Conservation (phyloP, 2,113 vertebrate species). For the Aptenodytes patagonicus region DNA sequence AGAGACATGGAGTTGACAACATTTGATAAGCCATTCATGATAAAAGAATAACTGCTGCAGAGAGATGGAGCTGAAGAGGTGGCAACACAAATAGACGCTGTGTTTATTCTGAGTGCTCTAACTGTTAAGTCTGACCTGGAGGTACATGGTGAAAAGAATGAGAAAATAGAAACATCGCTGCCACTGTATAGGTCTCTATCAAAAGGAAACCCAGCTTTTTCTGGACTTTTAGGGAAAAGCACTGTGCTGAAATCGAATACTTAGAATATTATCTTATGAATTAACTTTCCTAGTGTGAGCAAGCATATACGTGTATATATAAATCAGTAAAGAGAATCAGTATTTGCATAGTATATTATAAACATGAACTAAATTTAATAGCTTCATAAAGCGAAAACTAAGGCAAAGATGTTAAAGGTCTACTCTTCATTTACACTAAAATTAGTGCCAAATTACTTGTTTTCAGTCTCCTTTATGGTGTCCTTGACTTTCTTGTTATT, state of each 20-base stretch:
- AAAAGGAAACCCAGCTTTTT: neutral
- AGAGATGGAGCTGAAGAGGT: neutral
- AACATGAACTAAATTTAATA: neutral
- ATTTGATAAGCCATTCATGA: constrained; percentile 27
- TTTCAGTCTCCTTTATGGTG: neutral
- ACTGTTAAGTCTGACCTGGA: neutral
- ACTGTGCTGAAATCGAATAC: neutral
- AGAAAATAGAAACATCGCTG: neutral
- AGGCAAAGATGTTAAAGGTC: neutral
- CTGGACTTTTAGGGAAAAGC: neutral
- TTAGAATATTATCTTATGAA: neutral
- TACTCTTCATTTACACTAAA: neutral
- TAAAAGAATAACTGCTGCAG: constrained; percentile 4
- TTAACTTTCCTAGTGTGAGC: neutral
- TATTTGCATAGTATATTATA: neutral
- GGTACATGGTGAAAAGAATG: neutral
- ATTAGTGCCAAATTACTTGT: neutral
- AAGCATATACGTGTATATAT: neutral
- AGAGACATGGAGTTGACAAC: neutral
- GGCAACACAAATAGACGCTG: neutral
- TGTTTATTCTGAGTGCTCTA: neutral
- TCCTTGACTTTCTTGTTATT: neutral
- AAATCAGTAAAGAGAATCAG: neutral
- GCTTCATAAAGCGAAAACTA: neutral
- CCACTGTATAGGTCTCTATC: neutral